Evolutionary conservation across 2,888 invertebrate genomes (phyloP), one percentile per base, ranked within the genome.

Genomic region (Horisme vitalbata): DNA sequence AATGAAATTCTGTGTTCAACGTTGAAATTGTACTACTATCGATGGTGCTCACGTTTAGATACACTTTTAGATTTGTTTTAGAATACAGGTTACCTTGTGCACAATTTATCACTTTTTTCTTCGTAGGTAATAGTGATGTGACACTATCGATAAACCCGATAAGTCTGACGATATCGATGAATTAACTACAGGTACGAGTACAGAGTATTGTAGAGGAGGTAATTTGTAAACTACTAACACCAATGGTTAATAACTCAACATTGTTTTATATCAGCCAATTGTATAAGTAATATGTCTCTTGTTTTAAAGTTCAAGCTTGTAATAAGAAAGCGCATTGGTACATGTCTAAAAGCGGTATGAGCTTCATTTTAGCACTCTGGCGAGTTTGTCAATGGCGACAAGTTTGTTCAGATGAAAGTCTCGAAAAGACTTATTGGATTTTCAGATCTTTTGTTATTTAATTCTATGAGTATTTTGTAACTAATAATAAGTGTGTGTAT

Each of bases 261-360:
- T n/a, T n/a, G n/a, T n/a, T n/a, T 23, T 23, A 15, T 21, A 31
- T 18, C 24, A 14, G n/a, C 18, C 1, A 2, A 18, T 18, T 4
- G 18, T 18, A 6, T 5, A 18, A 18, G 18, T 5, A 18, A 1
- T 6, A 3, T 18, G 18, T 45, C 37, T 46, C 41, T 52, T 44
- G 39, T 35, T 31, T 26, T 27, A 14, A 13, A 51, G 21, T 37
- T 50, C 14, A 52, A 52, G 54, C 53, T 34, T 53, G 47, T 55
- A 63, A 55, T 60, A 69, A 62, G 45, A 65, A 69, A 71, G 72
- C 74, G 65, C 59, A 53, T 59, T 51, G 59, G 50, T 63, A 59
- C 52, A 45, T 41, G 51, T 55, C 43, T 55, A 60, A 41, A 76
- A 74, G 73, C 75, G 57, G 45, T 63, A 50, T 59, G 65, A 68